Percentiles rank a stretch among this genome's conserved stretches.
Evolutionary conservation across 2,113 vertebrate genomes (phyloP).

Genomic region (Daboia siamensis): DNA sequence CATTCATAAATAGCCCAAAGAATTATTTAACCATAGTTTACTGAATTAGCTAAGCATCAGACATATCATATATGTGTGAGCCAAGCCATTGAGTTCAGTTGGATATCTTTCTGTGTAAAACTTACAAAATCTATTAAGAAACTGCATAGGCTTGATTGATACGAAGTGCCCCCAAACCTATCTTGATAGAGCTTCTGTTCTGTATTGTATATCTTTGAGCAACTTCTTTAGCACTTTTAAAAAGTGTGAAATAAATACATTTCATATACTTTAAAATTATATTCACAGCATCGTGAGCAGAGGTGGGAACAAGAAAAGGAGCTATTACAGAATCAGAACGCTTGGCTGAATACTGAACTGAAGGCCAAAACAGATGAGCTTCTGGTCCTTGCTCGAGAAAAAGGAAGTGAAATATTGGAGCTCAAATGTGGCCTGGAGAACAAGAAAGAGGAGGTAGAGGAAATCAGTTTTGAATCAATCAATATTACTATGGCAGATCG

Average conservation of each 20-base stretch:
- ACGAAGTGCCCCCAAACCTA: background rate
- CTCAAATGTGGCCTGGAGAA: conserved; percentile 88
- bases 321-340: conserved; percentile 82
- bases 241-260: background rate
- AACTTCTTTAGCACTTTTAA: background rate
- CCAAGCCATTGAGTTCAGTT: background rate
- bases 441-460: conserved; percentile 87
- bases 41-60: background rate
- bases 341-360: conserved; percentile 87
- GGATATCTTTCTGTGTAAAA: background rate
- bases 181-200: background rate
- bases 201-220: background rate
- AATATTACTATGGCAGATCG: background rate
- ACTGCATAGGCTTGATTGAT: background rate
- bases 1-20: background rate
- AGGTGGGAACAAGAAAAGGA: conserved; percentile 95
- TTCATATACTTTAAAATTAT: background rate
- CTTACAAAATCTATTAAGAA: background rate
- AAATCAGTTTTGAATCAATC: background rate
- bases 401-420: conserved; percentile 90
- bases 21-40: background rate
- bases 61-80: background rate
- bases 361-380: conserved; percentile 93
- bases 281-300: conserved; percentile 86
- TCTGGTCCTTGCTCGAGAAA: conserved; percentile 83